phyloP scores from a whole-genome alignment of 2,888 invertebrate genomes.

The Julus scandinavius region DNA sequence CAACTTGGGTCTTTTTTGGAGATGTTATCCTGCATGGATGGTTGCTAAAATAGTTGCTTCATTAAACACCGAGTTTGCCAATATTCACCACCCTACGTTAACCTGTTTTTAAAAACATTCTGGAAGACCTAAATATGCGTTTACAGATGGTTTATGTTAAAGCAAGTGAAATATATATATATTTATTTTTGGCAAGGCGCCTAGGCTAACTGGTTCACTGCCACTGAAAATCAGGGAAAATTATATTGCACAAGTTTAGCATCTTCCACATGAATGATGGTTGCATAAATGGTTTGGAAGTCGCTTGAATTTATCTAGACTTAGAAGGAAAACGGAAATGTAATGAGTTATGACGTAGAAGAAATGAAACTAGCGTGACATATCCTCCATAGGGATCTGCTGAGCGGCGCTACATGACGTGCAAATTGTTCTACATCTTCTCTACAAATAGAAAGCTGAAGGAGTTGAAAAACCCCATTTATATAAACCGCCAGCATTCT shows the following conservation, averaged over 20 bases:
- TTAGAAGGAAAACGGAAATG: constrained; percentile 24
- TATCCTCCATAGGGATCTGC: constrained; percentile 17
- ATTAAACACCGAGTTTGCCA: background rate
- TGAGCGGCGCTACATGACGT: constrained; percentile 30
- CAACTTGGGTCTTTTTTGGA: background rate
- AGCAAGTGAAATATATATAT: background rate
- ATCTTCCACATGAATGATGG: constrained; percentile 41
- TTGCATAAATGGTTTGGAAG: constrained; percentile 42
- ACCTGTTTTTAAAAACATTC: constrained; percentile 35
- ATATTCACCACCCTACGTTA: background rate
- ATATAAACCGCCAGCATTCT: constrained; percentile 20
- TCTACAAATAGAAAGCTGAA: constrained; percentile 39
- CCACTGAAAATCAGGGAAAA: constrained; percentile 23
- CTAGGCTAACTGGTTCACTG: constrained; percentile 41
- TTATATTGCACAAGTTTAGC: constrained; percentile 14
- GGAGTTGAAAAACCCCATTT: constrained; percentile 45
- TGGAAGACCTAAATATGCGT: background rate
- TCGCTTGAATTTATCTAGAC: constrained; percentile 30
- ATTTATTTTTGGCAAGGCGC: constrained; percentile 45
- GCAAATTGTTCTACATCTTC: constrained; percentile 36
- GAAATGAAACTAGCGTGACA: constrained; percentile 19
- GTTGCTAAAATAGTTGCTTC: background rate
- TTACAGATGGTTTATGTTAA: constrained; percentile 30
- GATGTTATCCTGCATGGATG: background rate
- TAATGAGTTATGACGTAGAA: constrained; percentile 43